Evolutionary conservation across 37 sponge, comb jelly and placozoan species (phyloP), one percentile per base, ranked within the genome.

Genomic region (Ephydatia muelleri): DNA sequence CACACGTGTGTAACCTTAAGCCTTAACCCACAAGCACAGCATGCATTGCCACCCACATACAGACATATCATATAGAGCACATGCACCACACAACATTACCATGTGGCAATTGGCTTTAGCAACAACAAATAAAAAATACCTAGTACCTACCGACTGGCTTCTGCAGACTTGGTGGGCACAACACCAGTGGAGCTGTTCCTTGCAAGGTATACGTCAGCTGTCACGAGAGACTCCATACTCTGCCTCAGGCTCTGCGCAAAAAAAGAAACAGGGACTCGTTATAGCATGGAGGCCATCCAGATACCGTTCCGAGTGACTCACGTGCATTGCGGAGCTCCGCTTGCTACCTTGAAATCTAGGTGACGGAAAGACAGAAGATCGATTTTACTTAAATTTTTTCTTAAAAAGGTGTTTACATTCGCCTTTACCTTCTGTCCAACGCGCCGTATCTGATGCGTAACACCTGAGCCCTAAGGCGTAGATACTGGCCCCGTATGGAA

Each of bases 81-180:
- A 43, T 4, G 3, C 67, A 33, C 72, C 47, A 8, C 8, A 43
- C 47, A 8, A n/a, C n/a, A n/a, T n/a, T n/a, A n/a, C n/a, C n/a
- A n/a, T n/a, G n/a, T n/a, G n/a, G n/a, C n/a, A n/a, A n/a, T n/a
- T 21, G 38, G 70, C 35, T 21, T 34, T 43, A 57, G 57, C 1
- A 11, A 57, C 14, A 1, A 13, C 12, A 57, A 13, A 5, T n/a
- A n/a, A n/a, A n/a, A n/a, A n/a, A n/a, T n/a, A n/a, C n/a, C n/a
- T n/a, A n/a, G n/a, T n/a, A 31, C 73, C 35, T 57, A 90, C 94
- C 93, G 80, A 90, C 95, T 95, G 68, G 95, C 95, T 64, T 92
- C 80, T 9, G 95, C 95, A 37, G 91, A 85, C 40, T 43, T 80
- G 48, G 95, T 95, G 3, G 95, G 95, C 0, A 95, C 88, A 21